These are phyloP conservation scores for Tamias sibiricus DNA, from an alignment of 2,113 vertebrate genomes.

Conservation along the genomic window DNA sequence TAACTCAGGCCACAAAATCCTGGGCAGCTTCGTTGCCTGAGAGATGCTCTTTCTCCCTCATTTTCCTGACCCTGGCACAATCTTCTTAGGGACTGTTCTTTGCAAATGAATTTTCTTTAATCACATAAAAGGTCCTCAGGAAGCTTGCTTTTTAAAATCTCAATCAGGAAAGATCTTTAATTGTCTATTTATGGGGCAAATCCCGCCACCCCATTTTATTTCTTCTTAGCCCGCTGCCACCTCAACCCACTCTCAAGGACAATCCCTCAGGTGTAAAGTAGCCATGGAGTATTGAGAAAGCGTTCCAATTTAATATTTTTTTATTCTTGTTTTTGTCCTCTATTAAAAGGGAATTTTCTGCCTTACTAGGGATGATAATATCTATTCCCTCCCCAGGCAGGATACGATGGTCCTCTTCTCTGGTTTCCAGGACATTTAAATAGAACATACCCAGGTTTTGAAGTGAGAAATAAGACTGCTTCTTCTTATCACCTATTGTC, in stretches of 20 bases:
- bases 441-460: neutral
- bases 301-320: neutral
- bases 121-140: neutral
- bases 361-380: neutral
- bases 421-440: neutral
- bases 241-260: neutral
- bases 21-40: rapidly evolving
- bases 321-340: neutral
- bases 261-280: neutral
- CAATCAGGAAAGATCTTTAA: neutral
- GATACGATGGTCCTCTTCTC: neutral
- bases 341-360: neutral
- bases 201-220: neutral
- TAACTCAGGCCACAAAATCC: too few species aligned
- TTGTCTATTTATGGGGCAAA: neutral
- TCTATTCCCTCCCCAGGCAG: neutral
- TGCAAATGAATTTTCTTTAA: neutral
- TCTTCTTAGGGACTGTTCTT: neutral
- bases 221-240: neutral
- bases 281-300: neutral
- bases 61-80: neutral
- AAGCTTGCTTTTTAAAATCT: neutral
- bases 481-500: neutral
- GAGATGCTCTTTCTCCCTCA: neutral
- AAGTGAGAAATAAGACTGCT: neutral